Percentiles rank a stretch among this genome's conserved stretches.
Evolutionary conservation across 1,140 invertebrate species (phyloP).

Genomic region (Bombus impatiens): DNA sequence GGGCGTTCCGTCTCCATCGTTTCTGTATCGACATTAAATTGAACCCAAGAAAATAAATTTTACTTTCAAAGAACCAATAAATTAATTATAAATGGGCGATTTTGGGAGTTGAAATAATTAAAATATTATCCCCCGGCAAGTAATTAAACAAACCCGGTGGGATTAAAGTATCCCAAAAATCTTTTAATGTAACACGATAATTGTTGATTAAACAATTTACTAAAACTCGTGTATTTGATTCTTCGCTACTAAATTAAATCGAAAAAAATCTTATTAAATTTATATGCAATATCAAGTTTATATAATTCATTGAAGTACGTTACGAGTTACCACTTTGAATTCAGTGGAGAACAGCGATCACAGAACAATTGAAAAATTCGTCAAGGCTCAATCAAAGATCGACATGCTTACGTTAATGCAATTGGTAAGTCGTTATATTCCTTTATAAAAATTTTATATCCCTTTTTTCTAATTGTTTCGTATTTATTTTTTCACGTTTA

Average conservation of each 20-base stretch:
- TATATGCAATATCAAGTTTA: background rate
- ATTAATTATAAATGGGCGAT: constrained; percentile 53
- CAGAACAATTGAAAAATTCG: constrained; percentile 21
- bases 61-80: constrained; percentile 21
- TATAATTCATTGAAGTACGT: background rate
- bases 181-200: constrained; percentile 19
- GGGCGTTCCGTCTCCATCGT: constrained; percentile 49
- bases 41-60: constrained; percentile 23
- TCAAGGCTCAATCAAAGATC: constrained; percentile 28
- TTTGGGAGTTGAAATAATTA: constrained; percentile 27
- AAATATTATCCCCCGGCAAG: constrained; percentile 43
- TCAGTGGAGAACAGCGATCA: constrained; percentile 18
- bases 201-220: constrained; percentile 21
- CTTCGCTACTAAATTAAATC: background rate
- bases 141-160: constrained; percentile 27
- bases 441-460: background rate
- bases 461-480: background rate
- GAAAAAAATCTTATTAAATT: background rate
- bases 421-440: constrained; percentile 67
- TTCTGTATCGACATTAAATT: constrained; percentile 45
- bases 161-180: constrained; percentile 10
- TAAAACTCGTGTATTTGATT: constrained; percentile 30
- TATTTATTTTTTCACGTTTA: background rate
- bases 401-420: constrained; percentile 71
- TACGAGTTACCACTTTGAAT: constrained; percentile 13